Evolutionary conservation across 2,113 vertebrate genomes (phyloP), one percentile per base, ranked within the genome.

Genomic region (Solenodon paradoxus): DNA sequence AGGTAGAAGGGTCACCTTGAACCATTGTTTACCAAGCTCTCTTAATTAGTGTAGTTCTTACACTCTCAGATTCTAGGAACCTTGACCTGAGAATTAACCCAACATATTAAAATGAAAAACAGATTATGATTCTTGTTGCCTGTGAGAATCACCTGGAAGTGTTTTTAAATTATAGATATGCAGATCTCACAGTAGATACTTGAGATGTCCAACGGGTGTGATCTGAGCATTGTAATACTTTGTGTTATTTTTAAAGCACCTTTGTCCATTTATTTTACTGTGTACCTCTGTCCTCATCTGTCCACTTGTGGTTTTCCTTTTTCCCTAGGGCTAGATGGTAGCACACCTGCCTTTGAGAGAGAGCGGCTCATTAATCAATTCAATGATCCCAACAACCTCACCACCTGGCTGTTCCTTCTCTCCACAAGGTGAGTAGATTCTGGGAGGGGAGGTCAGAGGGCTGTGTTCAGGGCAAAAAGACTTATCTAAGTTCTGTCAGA

Each of bases 311-410:
- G 9, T 68, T 85, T 96, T 63, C 91, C 40, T 89, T 81, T 61
- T 59, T 91, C 90, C 30, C 85, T 96, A 99, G 99, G 99, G 93
- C 96, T 99, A 97, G 99, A 99, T 98, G 99, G 99, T 63, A 99
- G 99, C 96, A 99, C 99, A 26, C 99, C 99, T 57, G 99, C 99
- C 68, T 99, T 99, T 0, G 99, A 99, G 97, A 98, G 99, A 97
- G 99, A 99, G 68, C 98, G 99, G 42, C 99, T 99, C 86, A 99
- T 99, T 97, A 99, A 99, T 98, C 99, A 99, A 98, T 99, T 99
- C 97, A 99, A 99, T 90, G 99, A 99, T 97, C 99, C 99, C 63
- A 98, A 98, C 96, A 99, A 99, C 94, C 98, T 64, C 35, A 95
- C 98, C 90, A 97, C 99, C 63, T 99, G 99, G 99, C 98, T 99